Evolutionary conservation across 2,888 invertebrate species (phyloP).

Genomic region (Drosophila hawaiiensis): DNA sequence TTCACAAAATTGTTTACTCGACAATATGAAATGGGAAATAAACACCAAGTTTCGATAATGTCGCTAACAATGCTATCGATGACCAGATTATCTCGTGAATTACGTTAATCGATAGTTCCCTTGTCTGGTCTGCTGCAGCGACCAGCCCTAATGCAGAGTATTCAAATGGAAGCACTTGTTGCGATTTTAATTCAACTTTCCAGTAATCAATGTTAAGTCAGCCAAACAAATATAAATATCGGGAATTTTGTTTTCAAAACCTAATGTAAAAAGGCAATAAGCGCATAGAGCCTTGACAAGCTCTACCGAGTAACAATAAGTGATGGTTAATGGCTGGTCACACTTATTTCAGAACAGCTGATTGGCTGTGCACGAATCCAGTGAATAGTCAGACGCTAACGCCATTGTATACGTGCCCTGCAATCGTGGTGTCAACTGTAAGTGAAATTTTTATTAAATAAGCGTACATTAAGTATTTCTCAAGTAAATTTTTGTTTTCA

Average conservation of each 20-base stretch:
- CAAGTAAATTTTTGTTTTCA: not conserved
- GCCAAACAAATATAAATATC: not conserved
- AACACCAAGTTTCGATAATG: slow-evolving; percentile 11
- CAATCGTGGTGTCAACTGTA: slow-evolving; percentile 32
- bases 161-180: not conserved
- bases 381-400: slow-evolving; percentile 55
- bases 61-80: slow-evolving; percentile 9
- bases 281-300: not conserved
- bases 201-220: not conserved
- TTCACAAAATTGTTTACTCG: not conserved
- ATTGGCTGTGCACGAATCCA: slow-evolving; percentile 27
- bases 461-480: not conserved
- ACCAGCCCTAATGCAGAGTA: not conserved
- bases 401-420: slow-evolving; percentile 56
- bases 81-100: not conserved
- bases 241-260: not conserved
- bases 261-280: not conserved
- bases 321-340: slow-evolving; percentile 19
- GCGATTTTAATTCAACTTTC: not conserved
- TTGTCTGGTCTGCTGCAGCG: not conserved
- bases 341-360: slow-evolving; percentile 41
- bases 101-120: not conserved
- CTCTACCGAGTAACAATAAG: not conserved
- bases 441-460: slow-evolving; percentile 33
- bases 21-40: slow-evolving; percentile 3